Conservation (phyloP, 2,113 vertebrate genomes). For the Cathartes aura region DNA sequence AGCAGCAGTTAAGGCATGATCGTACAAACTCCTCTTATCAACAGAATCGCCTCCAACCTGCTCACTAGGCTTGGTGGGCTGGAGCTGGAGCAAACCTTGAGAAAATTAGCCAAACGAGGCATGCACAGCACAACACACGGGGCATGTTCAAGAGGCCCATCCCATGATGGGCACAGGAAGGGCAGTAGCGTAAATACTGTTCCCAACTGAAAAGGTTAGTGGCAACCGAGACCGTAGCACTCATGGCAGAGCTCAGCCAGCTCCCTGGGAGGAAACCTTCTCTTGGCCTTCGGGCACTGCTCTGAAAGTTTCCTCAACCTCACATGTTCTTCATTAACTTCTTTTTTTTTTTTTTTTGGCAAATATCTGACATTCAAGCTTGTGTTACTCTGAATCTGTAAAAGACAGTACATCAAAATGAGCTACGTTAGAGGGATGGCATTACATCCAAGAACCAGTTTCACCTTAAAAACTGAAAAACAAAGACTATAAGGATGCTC, state of each 20-base stretch:
- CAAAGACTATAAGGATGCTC: neutral
- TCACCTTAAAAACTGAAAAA: neutral
- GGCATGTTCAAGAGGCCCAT: neutral
- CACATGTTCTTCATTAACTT: neutral
- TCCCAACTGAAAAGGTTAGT: neutral
- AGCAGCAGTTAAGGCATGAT: neutral
- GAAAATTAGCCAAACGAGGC: neutral
- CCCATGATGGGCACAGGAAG: neutral
- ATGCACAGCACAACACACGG: neutral
- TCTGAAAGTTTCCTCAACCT: neutral
- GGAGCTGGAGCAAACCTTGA: neutral
- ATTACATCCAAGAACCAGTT: neutral
- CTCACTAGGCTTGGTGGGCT: neutral
- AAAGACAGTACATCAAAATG: neutral
- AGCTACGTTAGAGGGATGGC: neutral
- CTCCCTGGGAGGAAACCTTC: neutral
- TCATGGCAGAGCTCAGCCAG: neutral
- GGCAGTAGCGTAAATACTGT: neutral
- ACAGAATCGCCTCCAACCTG: neutral
- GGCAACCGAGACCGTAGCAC: rapidly evolving
- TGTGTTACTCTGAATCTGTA: neutral
- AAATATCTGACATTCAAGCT: neutral
- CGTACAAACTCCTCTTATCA: neutral
- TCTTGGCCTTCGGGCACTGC: neutral
- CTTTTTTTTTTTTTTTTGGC: neutral